Evolutionary conservation across 2,888 invertebrate genomes (phyloP).

Genomic region (Lottia scabra): DNA sequence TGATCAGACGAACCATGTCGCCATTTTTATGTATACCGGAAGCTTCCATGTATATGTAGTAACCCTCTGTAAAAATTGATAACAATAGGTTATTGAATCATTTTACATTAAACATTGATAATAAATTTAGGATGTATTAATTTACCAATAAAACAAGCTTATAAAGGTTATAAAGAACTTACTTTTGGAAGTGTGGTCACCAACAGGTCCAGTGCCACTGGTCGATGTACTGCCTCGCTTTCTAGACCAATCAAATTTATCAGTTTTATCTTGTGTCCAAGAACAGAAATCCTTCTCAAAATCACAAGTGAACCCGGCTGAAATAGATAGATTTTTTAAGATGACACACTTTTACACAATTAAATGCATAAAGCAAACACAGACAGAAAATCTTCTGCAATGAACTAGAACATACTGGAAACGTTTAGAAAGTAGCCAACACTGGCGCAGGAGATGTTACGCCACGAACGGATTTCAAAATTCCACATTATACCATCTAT

Average conservation of each 20-base stretch:
- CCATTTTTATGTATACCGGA: conserved; percentile 72
- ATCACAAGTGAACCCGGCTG: conserved; percentile 49
- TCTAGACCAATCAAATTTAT: conserved; percentile 58
- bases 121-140: no score
- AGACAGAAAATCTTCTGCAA: no score
- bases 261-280: conserved; percentile 51
- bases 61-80: conserved; percentile 32
- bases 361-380: no score
- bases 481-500: no score
- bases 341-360: not conserved
- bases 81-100: no score
- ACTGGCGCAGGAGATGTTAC: no score
- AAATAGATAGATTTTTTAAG: not conserved
- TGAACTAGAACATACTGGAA: no score
- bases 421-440: no score
- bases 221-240: conserved; percentile 40
- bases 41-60: conserved; percentile 63
- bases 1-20: conserved; percentile 73
- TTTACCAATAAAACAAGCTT: no score
- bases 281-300: conserved; percentile 55
- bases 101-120: no score
- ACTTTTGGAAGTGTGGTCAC: conserved; percentile 46
- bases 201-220: conserved; percentile 43
- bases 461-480: no score
- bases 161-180: no score